Conservation (phyloP, 2,888 invertebrate species). For the Ariolimax columbianus region DNA sequence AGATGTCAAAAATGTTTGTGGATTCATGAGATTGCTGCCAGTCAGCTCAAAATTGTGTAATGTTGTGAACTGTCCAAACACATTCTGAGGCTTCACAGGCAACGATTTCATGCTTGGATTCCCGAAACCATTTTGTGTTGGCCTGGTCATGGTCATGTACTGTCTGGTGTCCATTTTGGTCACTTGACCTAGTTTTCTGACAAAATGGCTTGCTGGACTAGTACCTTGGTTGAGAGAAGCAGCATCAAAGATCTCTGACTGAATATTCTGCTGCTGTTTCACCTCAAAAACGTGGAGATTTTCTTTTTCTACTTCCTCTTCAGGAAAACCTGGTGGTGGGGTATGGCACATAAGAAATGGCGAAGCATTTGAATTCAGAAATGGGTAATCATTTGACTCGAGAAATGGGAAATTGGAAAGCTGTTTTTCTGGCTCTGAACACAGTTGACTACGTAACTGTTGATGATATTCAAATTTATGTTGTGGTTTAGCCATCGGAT, state of each 20-base stretch:
- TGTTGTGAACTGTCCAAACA: background rate
- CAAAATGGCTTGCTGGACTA: background rate
- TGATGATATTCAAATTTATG: background rate
- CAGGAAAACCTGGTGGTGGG: conserved; percentile 20
- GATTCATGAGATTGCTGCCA: background rate
- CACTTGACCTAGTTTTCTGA: conserved; percentile 3
- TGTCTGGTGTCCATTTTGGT: background rate
- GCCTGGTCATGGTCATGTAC: background rate
- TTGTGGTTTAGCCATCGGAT: background rate
- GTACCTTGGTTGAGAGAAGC: background rate
- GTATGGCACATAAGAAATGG: conserved; percentile 23
- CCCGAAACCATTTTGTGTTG: background rate
- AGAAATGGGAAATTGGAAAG: background rate
- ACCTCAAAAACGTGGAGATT: background rate
- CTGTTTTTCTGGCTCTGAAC: background rate
- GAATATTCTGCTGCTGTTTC: background rate
- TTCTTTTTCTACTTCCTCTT: background rate
- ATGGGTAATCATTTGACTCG: background rate
- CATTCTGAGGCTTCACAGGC: background rate
- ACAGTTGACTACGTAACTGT: background rate
- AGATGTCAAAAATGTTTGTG: background rate
- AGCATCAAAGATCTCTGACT: background rate
- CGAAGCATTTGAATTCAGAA: background rate
- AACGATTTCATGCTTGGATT: background rate
- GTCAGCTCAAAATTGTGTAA: background rate